Evolutionary conservation across 2,113 vertebrate genomes (phyloP), one percentile per base, ranked within the genome.

Genomic region (Corythornis madagascariensis): DNA sequence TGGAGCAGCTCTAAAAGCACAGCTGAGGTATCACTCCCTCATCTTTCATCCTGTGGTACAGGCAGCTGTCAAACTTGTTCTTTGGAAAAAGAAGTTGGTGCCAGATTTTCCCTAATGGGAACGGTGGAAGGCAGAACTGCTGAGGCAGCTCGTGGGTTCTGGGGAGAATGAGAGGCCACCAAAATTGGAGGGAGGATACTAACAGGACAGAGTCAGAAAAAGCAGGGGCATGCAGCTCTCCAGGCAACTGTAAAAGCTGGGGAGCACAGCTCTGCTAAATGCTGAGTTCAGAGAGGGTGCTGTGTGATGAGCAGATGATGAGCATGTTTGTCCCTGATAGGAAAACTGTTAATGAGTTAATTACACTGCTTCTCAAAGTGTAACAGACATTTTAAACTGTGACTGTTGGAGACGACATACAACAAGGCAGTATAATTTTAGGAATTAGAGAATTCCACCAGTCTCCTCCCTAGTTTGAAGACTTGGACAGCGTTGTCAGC

Each of bases 1-100:
- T 65, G 70, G 66, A 72, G 63, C 59, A 76, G 25, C 67, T 66
- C 16, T 82, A 28, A 82, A 92, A 85, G 77, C 83, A 52, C 25
- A 70, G 86, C 84, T 93, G 47, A 7, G 55, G 25, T 84, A 79
- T 75, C 77, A 45, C 4, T 3, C 50, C 78, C 78, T 75, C 43
- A 24, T 45, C 59, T 92, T 75, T 40, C 45, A 55, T 82, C 48
- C 71, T 85, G 82, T 70, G 55, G 63, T 76, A 57, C 25, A 65
- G 31, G 84, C 71, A 91, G 71, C 89, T 96, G 84, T 84, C 82
- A 82, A 4, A 86, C 57, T 77, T 80, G 3, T 90, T 89, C 84
- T 89, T 73, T 48, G 47, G 70, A 52, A 66, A 40, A 57, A 76
- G 9, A 52, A 71, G 29, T 3, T 42, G 19, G 25, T 88, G 60